Evolutionary conservation across 2,797 vertebrate species (phyloP).

Genomic region (Gastrophryne carolinensis): DNA sequence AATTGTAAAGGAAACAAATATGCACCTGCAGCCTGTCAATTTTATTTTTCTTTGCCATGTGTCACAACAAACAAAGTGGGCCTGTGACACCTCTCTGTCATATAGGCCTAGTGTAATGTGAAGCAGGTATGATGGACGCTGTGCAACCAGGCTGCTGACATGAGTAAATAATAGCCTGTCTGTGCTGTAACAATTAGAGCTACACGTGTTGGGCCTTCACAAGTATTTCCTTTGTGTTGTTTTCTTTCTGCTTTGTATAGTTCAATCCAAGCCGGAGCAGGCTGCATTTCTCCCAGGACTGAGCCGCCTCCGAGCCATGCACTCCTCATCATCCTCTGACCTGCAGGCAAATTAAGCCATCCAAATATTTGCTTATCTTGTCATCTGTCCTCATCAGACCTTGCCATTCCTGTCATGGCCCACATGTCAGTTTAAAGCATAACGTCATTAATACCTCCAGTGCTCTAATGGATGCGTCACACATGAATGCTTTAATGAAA

Average conservation of each 20-base stretch:
- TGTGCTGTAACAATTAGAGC: neutral
- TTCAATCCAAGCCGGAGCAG: conserved; percentile 51
- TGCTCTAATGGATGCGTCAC: conserved; percentile 78
- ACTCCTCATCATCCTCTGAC: conserved; percentile 65
- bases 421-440: conserved; percentile 77
- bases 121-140: conserved; percentile 1
- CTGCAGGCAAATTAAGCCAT: conserved; percentile 74
- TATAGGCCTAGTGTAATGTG: neutral
- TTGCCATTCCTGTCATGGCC: conserved; percentile 76
- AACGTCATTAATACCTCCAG: conserved; percentile 77
- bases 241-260: conserved; percentile 49
- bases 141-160: neutral
- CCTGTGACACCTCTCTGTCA: neutral
- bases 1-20: neutral
- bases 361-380: conserved; percentile 78
- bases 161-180: conserved; percentile 15
- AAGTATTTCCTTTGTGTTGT: conserved; percentile 18
- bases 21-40: neutral
- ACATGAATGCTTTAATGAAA: conserved; percentile 78
- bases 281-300: conserved; percentile 60
- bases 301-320: conserved; percentile 55
- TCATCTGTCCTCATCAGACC: conserved; percentile 76
- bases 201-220: conserved; percentile 14
- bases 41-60: neutral
- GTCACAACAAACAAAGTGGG: neutral